Base-by-base conservation (phyloP, 1,140 invertebrate genomes). In the Diorhabda sublineata region DNA sequence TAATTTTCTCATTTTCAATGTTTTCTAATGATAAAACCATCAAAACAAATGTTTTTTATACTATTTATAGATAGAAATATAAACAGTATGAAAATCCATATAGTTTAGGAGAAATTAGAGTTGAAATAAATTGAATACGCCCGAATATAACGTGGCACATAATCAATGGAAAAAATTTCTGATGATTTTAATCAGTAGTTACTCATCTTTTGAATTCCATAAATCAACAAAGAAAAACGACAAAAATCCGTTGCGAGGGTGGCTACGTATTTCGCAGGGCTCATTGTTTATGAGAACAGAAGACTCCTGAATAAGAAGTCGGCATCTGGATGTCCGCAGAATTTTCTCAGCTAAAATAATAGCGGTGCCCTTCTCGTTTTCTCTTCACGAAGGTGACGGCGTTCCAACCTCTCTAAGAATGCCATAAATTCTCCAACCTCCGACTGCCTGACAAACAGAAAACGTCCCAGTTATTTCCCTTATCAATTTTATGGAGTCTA, bases 291-390 rank as follows among this genome's bases (percentile, higher is more conserved):
- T n/a, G 45, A 42, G 61, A 63, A 52, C 42, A 52, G 45, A 45
- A 45, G 43, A 11, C 8, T 45, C 45, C 42, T 45, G 45, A 45
- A 67, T 59, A 59, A 59, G 65, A 65, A 67, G 57, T 61, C 65
- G 73, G 69, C 73, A 74, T 74, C 73, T 74, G 73, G 73, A 71
- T 68, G 70, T 74, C 63, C 73, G 73, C 68, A 70, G 73, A 74
- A 74, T 74, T 74, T 71, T 74, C 73, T 70, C 73, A 71, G 73
- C 68, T 74, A 70, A 74, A 74, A 74, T 74, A 74, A 74, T 74
- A 74, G 73, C 71, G 42, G 63, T 47, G 65, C 58, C 70, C 66
- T 57, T 59, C 67, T 74, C 73, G 68, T 74, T 74, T 74, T 70
- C 71, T 70, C 71, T 74, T 74, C 66, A 64, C 68, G 73, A 42